These are phyloP conservation scores for Isaurus tuberculatus DNA, from an alignment of 92 coral and sea anemone species.

Conservation along the genomic window DNA sequence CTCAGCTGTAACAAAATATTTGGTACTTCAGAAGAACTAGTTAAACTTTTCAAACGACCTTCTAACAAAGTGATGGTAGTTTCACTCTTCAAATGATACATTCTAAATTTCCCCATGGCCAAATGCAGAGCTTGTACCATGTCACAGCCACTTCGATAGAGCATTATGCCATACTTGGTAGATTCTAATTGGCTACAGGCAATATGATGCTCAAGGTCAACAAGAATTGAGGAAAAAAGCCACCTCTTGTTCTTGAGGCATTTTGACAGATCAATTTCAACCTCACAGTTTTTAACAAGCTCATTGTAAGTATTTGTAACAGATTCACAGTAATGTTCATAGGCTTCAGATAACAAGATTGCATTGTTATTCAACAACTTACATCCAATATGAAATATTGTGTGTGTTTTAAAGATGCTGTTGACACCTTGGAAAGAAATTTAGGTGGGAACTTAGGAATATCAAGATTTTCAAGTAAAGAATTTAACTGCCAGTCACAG, in stretches of 20 bases:
- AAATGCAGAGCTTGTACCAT: constrained; percentile 9
- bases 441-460: too few species aligned
- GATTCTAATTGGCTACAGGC: constrained; percentile 1
- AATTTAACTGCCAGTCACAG: too few species aligned
- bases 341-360: constrained; percentile 4
- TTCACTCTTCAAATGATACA: constrained; percentile 7
- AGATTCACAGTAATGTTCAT: background rate
- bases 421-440: too few species aligned
- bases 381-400: background rate
- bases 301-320: background rate
- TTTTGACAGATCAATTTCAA: background rate
- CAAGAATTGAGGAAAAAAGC: constrained; percentile 12
- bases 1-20: constrained; percentile 1
- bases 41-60: background rate
- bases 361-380: constrained; percentile 8
- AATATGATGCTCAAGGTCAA: constrained; percentile 19
- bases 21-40: constrained; percentile 4
- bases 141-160: background rate
- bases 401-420: too few species aligned
- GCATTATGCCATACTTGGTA: constrained; percentile 12
- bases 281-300: background rate
- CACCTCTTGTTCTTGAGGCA: constrained; percentile 21
- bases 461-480: too few species aligned
- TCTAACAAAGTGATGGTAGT: constrained; percentile 1
- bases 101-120: constrained; percentile 2